These are phyloP conservation scores for Zapus hudsonius DNA, from an alignment of 2,113 vertebrate genomes.

Conservation along the genomic window DNA sequence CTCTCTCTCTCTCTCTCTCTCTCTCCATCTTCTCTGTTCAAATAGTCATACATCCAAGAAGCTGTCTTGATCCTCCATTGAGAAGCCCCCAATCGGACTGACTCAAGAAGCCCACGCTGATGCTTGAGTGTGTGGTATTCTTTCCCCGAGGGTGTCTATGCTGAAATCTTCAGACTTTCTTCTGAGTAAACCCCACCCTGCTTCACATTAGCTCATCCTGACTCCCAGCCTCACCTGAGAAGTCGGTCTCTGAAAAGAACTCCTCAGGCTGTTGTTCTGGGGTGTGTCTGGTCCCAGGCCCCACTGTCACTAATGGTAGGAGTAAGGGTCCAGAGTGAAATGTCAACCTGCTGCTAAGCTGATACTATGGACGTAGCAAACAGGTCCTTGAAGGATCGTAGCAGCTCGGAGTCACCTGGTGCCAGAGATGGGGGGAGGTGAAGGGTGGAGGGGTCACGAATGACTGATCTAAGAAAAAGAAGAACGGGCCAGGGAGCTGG, in stretches of 20 bases:
- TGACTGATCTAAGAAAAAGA: not conserved
- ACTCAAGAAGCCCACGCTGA: not conserved
- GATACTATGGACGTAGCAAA: not conserved
- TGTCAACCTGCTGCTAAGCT: fast-evolving
- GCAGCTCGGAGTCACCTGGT: not conserved
- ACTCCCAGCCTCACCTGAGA: not conserved
- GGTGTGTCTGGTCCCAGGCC: too few species aligned
- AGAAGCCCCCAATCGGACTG: too few species aligned
- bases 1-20: too few species aligned
- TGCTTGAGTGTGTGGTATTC: not conserved
- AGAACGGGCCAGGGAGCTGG: not conserved
- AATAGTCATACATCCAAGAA: too few species aligned
- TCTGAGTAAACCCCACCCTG: not conserved
- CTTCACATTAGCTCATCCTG: not conserved
- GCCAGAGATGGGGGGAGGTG: not conserved
- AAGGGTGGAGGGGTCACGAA: not conserved
- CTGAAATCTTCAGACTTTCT: not conserved
- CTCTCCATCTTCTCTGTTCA: too few species aligned
- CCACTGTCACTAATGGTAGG: not conserved
- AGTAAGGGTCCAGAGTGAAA: not conserved
- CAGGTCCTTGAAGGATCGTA: fast-evolving
- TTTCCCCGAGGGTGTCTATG: not conserved
- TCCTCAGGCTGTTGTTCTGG: not conserved
- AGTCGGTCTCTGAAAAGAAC: not conserved
- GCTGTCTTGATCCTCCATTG: too few species aligned